phyloP scores from a whole-genome alignment of 2,888 invertebrate genomes.

The Zele albiditarsus region DNA sequence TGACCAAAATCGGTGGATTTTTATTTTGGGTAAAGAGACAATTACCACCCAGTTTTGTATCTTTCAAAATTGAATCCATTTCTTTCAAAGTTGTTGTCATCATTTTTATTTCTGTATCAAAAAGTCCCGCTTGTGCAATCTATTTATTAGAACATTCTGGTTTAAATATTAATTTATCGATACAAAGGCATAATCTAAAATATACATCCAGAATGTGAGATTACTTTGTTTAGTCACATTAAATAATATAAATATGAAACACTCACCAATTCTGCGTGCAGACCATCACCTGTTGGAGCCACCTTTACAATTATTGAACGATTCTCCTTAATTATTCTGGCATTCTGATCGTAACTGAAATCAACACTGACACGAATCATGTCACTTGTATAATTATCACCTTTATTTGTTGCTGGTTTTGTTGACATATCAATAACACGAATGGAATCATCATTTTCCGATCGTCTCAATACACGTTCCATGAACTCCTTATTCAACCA shows the following conservation, averaged over 20 bases:
- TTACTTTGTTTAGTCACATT: not conserved
- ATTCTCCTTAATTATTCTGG: slow-evolving; percentile 55
- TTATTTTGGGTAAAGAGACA: slow-evolving; percentile 63
- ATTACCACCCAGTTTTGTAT: slow-evolving; percentile 57
- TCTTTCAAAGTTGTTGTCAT: slow-evolving; percentile 62
- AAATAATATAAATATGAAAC: not conserved
- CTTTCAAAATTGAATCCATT: slow-evolving; percentile 61
- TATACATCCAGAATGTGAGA: not conserved
- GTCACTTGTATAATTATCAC: slow-evolving; percentile 70
- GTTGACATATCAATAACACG: slow-evolving; percentile 57
- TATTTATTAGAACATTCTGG: slow-evolving; percentile 43
- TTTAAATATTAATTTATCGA: not conserved
- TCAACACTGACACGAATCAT: slow-evolving; percentile 62
- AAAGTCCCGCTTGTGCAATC: slow-evolving; percentile 58
- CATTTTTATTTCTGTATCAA: slow-evolving; percentile 64
- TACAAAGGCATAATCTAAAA: not conserved
- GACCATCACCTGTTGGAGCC: slow-evolving; percentile 70
- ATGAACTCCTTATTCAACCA: slow-evolving; percentile 63
- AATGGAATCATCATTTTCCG: slow-evolving; percentile 60
- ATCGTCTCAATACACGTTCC: slow-evolving; percentile 60
- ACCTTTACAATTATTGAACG: slow-evolving; percentile 64
- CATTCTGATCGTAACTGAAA: slow-evolving; percentile 48
- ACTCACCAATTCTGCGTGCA: slow-evolving; percentile 67
- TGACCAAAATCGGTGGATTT: slow-evolving; percentile 69
- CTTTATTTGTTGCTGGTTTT: slow-evolving; percentile 65